Evolutionary conservation across 2,888 invertebrate genomes (phyloP), one percentile per base, ranked within the genome.

Genomic region (Schizotus pectinicornis): DNA sequence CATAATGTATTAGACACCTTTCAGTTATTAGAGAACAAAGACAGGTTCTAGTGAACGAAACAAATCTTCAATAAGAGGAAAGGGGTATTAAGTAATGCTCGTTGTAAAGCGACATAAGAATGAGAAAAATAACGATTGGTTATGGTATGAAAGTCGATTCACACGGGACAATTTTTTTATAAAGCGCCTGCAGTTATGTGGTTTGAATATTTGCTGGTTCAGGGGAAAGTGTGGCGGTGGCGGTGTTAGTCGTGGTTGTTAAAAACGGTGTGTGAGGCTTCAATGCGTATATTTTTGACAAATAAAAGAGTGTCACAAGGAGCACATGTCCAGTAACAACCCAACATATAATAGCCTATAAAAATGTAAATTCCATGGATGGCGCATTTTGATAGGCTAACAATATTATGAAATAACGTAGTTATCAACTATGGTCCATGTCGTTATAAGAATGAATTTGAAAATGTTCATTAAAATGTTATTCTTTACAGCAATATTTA

Each of bases 401-500:
- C 42, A 37, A 46, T 45, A 47, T 49, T 36, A n/a, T 36, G 34
- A 32, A 33, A 12, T 51, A 50, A 54, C 13, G 7, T 39, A 41
- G 37, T 14, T 46, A 39, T 39, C 30, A 50, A 46, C 49, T 53
- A 62, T 57, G 62, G 62, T 62, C 60, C 62, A 60, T 60, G 50
- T 62, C 36, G 45, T 59, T 12, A 41, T 55, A 61, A 58, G 50
- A 50, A 47, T 59, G 32, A 50, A 52, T 33, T 38, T 50, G 42
- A 55, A 42, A 64, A 65, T 58, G 59, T 57, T 45, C 42, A 43
- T 22, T 42, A 56, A 67, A 64, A 61, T 59, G 60, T 62, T 62
- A 59, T 67, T 67, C 59, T 70, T 68, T 71, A 68, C 70, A 72
- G 71, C 71, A 71, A 72, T 72, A 69, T 69, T 67, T 72, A 72